Base-by-base conservation (phyloP, 2,888 invertebrate species). In the Serripes groenlandicus region DNA sequence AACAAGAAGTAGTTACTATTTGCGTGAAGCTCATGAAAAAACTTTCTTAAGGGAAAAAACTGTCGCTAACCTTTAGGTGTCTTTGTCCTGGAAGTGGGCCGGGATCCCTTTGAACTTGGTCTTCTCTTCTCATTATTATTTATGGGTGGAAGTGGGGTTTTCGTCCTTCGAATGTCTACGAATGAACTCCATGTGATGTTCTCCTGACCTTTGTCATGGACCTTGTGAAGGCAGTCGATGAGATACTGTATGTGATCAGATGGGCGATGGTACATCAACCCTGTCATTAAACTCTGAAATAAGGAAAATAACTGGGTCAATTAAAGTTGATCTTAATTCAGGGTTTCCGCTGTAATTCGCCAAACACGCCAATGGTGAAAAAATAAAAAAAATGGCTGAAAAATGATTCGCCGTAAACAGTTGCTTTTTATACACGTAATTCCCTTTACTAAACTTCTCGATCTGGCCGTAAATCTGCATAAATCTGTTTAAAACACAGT, bases 271-370 rank as follows among this genome's bases (percentile, higher is more conserved):
- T 95, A 95, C 93, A 95, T 95, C 78, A 95, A 86, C 3, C 95
- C 95, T 42, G 95, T 95, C 95, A 95, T 95, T 56, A 95, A 88
- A 81, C 95, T 95, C 95, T 95, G 91, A 87, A 90, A 83, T 1
- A 56, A 26, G 35, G 7, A 30, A 30, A 54, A 54, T 54, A 54
- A 42, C n/a, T n/a, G n/a, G n/a, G n/a, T n/a, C n/a, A n/a, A n/a
- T n/a, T n/a, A n/a, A n/a, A n/a, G n/a, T n/a, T n/a, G n/a, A n/a
- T n/a, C n/a, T n/a, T n/a, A n/a, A n/a, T n/a, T n/a, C n/a, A n/a
- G n/a, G n/a, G n/a, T n/a, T n/a, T n/a, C n/a, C n/a, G n/a, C n/a
- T n/a, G n/a, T n/a, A n/a, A n/a, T n/a, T n/a, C n/a, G n/a, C n/a
- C n/a, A n/a, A n/a, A n/a, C n/a, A n/a, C n/a, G n/a, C n/a, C n/a